These are phyloP conservation scores for Sterrhoptilus dennistouni DNA, from an alignment of 2,113 vertebrate species.

Conservation along the genomic window DNA sequence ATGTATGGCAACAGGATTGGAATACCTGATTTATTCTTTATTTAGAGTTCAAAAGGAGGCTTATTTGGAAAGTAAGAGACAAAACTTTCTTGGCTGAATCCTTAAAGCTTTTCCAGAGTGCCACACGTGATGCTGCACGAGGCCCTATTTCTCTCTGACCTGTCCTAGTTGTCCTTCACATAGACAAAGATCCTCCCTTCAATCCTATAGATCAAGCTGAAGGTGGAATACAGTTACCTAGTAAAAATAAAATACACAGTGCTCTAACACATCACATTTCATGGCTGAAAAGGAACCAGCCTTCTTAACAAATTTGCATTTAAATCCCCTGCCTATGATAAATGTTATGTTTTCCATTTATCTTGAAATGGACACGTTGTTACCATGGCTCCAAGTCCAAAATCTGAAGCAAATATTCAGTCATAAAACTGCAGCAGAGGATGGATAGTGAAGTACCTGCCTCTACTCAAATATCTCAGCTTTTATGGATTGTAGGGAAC, in stretches of 20 bases:
- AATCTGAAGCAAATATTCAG: not conserved
- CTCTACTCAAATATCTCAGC: not conserved
- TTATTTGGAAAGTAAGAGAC: slow-evolving; percentile 2
- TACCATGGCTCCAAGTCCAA: not conserved
- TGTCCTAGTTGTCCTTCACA: not conserved
- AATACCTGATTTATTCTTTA: slow-evolving; percentile 21
- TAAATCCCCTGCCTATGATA: not conserved
- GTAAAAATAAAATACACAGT: not conserved
- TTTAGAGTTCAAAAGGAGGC: not conserved
- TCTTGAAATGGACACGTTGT: not conserved
- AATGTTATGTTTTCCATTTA: not conserved
- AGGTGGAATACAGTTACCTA: not conserved
- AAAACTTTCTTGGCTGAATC: not conserved
- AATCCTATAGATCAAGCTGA: not conserved
- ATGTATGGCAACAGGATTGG: not conserved
- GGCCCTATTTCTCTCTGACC: not conserved
- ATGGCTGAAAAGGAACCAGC: not conserved
- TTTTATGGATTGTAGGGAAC: not conserved
- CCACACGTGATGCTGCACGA: fast-evolving
- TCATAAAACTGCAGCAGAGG: not conserved
- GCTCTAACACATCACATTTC: not conserved
- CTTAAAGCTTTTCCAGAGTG: not conserved
- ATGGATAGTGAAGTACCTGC: not conserved
- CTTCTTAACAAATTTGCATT: not conserved
- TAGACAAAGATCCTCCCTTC: not conserved